Percentiles rank a stretch among this genome's conserved stretches.
These are phyloP conservation scores for Bellardia bayeri DNA, from an alignment of 2,888 invertebrate genomes.

Conservation along the genomic window DNA sequence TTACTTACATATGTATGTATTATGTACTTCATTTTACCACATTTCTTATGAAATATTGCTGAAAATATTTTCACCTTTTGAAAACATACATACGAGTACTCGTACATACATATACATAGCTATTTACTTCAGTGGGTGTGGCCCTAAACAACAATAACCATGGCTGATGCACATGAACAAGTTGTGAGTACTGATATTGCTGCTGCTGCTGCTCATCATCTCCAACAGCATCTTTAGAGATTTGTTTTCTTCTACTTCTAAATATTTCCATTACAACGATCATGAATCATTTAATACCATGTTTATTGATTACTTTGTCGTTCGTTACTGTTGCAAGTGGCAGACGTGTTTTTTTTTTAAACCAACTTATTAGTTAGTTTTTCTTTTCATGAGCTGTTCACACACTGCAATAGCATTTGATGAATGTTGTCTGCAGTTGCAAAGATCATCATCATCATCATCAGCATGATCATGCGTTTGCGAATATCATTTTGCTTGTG, in stretches of 20 bases:
- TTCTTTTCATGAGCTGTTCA: constrained; percentile 31
- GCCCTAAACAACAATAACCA: constrained; percentile 47
- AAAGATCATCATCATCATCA: constrained; percentile 3
- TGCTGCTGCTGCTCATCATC: constrained; percentile 8
- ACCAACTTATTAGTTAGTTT: constrained; percentile 36
- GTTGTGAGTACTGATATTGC: not conserved
- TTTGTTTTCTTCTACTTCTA: not conserved
- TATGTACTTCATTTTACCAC: constrained; percentile 23
- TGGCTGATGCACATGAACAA: constrained; percentile 23
- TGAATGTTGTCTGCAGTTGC: constrained; percentile 55
- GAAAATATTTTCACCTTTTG: constrained; percentile 56
- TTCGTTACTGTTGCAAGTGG: constrained; percentile 4
- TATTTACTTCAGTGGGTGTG: constrained; percentile 68
- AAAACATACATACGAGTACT: not conserved
- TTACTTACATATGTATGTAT: too few relatives aligned
- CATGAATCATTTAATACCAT: constrained; percentile 63
- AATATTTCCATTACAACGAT: constrained; percentile 21
- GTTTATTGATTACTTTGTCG: constrained; percentile 64
- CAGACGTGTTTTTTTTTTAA: not conserved
- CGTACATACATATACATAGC: too few relatives aligned
- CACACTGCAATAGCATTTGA: not conserved
- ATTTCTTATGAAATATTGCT: constrained; percentile 58
- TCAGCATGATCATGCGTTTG: constrained; percentile 26
- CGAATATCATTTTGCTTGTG: not conserved
- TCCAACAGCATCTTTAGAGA: constrained; percentile 1